Base-by-base conservation (phyloP, 1,140 invertebrate genomes). In the Zaprionus gabonicus region DNA sequence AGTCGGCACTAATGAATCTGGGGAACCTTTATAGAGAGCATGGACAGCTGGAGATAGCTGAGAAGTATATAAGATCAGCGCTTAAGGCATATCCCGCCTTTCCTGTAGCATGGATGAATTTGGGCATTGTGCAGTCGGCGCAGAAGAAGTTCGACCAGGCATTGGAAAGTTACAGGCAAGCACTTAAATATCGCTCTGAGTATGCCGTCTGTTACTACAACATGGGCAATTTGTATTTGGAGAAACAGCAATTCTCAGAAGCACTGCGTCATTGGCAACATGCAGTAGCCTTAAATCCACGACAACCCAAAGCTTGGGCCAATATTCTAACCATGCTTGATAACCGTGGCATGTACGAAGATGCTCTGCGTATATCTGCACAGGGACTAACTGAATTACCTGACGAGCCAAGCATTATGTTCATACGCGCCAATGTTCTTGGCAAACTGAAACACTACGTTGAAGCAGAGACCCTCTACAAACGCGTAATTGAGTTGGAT, bases 61-160 rank as follows among this genome's bases (percentile, higher is more conserved):
- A 98, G 93, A 90, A 92, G 55, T 94, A 98, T 60, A 94, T 99
- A 20, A 93, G 94, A 78, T 94, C 94, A 91, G 97, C 98, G 56
- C 93, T 99, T 9, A 82, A 94, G 65, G 93, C 97, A 17, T 96
- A 96, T 96, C 97, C 94, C 82, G 92, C 97, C 86, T 99, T 99
- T 95, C 96, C 98, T 6, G 96, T 97, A 15, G 98, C 98, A 3
- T 99, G 98, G 98, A 99, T 99, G 98, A 99, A 99, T 94, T 94
- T 99, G 23, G 98, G 98, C 13, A 99, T 99, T 81, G 96, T 99
- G 53, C 94, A 98, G 71, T 96, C 97, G 3, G 94, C 95, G 15
- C 93, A 96, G 49, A 96, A 96, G 71, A 95, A 96, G 79, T 95
- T 95, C 71, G 84, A 95, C 17, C 95, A 97, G 87, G 96, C 98